Conservation (phyloP, 30 jellyfish, hydroid and myxozoan species). For the Catostylus mosaicus region DNA sequence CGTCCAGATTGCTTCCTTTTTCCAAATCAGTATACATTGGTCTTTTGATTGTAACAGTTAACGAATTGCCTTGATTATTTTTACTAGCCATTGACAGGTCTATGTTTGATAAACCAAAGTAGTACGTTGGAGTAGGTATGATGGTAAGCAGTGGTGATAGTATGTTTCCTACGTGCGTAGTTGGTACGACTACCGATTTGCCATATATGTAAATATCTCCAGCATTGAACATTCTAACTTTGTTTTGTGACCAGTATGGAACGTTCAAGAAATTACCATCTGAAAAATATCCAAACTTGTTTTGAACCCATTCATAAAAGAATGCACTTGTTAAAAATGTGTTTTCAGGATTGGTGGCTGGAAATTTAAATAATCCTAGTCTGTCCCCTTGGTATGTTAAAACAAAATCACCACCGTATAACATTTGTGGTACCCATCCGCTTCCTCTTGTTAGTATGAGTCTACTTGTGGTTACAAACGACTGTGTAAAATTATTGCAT, state of each 20-base stretch:
- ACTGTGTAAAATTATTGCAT: background rate
- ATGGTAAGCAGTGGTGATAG: background rate
- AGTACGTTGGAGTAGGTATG: no score
- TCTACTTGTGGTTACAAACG: background rate
- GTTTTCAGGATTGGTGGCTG: no score
- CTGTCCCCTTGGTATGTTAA: background rate
- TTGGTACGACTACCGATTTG: background rate
- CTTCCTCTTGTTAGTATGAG: background rate
- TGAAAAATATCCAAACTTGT: background rate
- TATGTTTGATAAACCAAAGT: background rate
- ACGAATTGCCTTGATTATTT: no score
- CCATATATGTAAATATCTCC: background rate
- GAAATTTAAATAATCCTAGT: no score
- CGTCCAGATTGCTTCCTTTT: background rate
- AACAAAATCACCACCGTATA: background rate
- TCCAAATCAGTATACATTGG: background rate
- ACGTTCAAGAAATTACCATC: background rate
- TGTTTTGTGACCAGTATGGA: background rate
- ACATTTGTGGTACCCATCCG: background rate
- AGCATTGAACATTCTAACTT: background rate
- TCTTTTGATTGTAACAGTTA: no score
- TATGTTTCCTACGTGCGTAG: background rate
- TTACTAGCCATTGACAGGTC: background rate
- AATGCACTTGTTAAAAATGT: no score
- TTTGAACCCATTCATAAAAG: no score